Evolutionary conservation across 1,140 invertebrate genomes (phyloP), one percentile per base, ranked within the genome.

Genomic region (Drosophila arawakana): DNA sequence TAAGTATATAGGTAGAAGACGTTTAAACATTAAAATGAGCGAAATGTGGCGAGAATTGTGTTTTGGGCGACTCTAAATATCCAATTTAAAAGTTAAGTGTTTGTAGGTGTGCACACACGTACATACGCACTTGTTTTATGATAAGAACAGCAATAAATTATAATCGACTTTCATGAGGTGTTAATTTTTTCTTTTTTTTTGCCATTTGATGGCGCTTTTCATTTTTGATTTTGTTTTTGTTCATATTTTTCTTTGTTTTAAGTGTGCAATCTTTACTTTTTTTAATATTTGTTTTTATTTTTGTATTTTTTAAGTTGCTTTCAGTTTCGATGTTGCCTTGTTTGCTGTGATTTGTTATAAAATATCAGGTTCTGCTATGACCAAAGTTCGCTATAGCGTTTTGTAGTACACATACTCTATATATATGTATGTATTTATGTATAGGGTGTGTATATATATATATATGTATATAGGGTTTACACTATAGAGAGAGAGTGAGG

Each of bases 61-160:
- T 44, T 52, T 68, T 21, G 41, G 35, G 37, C 57, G 25, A 54
- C 21, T 43, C 3, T 30, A 30, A 30, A 30, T 5, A 5, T 30
- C 6, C 25, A 30, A 44, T 44, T 15, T 62, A 46, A 62, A 41
- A 62, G 47, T 7, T 6, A 18, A 47, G 25, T 30, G 25, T 4
- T 4, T 4, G 25, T 30, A 30, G 18, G 30, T n/a, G 15, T 35
- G 54, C 39, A 57, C 35, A 43, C 15, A 43, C 21, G 60, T 35
- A 50, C 49, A 58, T 13, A 30, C 25, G 6, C 25, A 30, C 25
- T 30, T 30, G 25, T 30, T 30, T 21, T 54, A 62, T 78, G 84
- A 83, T 83, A 88, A 81, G 75, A 78, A 82, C 83, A 78, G 71
- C 83, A 89, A 88, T 88, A 88, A 89, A 88, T 89, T 80, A 89